Evolutionary conservation across 2,797 vertebrate species (phyloP), one percentile per base, ranked within the genome.

Genomic region (Typhlichthys eigenmanni): DNA sequence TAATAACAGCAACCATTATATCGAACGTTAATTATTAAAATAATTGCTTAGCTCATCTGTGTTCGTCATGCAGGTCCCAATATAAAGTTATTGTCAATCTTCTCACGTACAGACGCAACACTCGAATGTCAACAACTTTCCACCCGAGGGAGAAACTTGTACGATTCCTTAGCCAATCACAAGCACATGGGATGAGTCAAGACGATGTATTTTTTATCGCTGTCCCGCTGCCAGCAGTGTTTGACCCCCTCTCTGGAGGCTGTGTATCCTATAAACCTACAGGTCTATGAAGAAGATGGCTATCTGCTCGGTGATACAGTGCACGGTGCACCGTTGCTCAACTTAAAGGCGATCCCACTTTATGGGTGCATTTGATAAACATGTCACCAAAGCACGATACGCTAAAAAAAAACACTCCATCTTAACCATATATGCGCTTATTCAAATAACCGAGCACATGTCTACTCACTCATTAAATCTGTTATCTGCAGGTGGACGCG

Each of bases 71-170:
- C 78, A 81, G 69, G 74, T 77, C 68, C 69, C 77, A 47, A 14
- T 32, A 52, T 57, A 10, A 12, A 69, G 7, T 58, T 53, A 80
- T 85, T 63, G 47, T 0, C 1, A 87, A 45, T 32, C 78, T 3
- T 14, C 59, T 80, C 83, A 86, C 85, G 80, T 85, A 53, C 76
- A 45, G 59, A 5, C 64, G 66, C 76, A 68, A 76, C 58, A 57
- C 46, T 61, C 55, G 55, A 2, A 56, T 24, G 74, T 65, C 78
- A 89, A 87, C 81, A 17, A 17, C 88, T 88, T 81, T 79, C 9
- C 69, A 65, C 64, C 66, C 83, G 83, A 85, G 82, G 81, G 24
- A 72, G 63, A 60, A 85, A 88, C 76, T 83, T 86, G n/a, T 43
- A 32, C 4, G 0, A 11, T 62, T 60, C 43, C 16, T 43, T 55